A percentile compares a stretch with the other conserved stretches of the same genome.
Evolutionary conservation across 2,797 vertebrate species (phyloP).

Genomic region (Peromyscus nudipes): DNA sequence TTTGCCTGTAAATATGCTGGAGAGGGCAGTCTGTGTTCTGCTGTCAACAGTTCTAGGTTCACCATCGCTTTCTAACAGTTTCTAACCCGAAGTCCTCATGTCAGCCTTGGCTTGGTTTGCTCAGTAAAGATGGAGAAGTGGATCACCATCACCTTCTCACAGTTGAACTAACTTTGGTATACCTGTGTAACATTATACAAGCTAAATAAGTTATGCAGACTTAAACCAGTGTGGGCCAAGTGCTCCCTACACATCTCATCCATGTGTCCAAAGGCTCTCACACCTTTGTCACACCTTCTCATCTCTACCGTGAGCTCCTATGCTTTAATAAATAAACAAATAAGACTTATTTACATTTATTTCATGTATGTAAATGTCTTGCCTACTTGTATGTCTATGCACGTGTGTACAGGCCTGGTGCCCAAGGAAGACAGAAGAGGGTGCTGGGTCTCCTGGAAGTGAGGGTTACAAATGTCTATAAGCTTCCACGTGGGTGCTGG

Average conservation of each 20-base stretch:
- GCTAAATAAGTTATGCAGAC: background rate
- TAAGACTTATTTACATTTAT: background rate
- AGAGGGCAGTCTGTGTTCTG: slow-evolving; percentile 41
- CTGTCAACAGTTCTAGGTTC: slow-evolving; percentile 36
- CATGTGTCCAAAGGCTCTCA: background rate
- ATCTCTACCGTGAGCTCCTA: background rate
- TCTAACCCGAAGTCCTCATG: slow-evolving; percentile 19
- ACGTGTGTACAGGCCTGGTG: too few species aligned
- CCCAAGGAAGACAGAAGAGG: background rate
- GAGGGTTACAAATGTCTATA: background rate
- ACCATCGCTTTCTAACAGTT: slow-evolving; percentile 37
- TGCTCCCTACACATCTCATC: background rate
- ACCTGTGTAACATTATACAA: background rate
- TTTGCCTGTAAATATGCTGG: slow-evolving; percentile 65
- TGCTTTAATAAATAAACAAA: background rate
- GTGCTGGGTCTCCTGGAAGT: background rate
- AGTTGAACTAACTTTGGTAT: background rate
- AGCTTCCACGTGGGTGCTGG: background rate
- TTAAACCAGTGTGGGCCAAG: slow-evolving; percentile 13
- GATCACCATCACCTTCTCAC: background rate
- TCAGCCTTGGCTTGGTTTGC: slow-evolving; percentile 20
- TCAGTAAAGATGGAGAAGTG: background rate
- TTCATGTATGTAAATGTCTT: background rate
- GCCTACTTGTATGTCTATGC: too few species aligned
- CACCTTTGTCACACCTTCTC: background rate